Evolutionary conservation across 2,113 vertebrate genomes (phyloP).

Genomic region (Alectura lathami): DNA sequence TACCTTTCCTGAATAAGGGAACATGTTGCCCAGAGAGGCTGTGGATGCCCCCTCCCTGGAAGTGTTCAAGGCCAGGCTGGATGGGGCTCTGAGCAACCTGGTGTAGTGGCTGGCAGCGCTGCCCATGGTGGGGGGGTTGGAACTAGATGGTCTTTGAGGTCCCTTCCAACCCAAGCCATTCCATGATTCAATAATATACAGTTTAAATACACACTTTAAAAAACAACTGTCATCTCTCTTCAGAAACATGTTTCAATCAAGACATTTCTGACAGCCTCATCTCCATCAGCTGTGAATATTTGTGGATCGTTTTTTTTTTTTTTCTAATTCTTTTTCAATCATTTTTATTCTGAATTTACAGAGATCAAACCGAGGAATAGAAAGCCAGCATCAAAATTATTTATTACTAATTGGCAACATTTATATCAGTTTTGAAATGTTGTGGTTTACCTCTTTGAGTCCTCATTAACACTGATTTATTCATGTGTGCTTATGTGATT

Average conservation of each 20-base stretch:
- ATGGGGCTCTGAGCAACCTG: too few species aligned
- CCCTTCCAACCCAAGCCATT: too few species aligned
- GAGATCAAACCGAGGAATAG: neutral
- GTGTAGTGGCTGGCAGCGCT: too few species aligned
- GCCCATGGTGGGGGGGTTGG: too few species aligned
- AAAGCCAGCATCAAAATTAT: neutral
- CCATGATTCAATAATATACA: too few species aligned
- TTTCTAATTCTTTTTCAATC: neutral
- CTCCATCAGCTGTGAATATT: neutral
- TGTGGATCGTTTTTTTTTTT: neutral
- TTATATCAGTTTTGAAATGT: neutral
- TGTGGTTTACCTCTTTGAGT: neutral
- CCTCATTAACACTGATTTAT: neutral
- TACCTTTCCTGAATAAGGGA: neutral
- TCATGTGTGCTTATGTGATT: neutral
- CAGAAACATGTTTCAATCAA: neutral
- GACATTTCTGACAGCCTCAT: neutral
- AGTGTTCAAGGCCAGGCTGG: too few species aligned
- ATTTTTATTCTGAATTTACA: neutral
- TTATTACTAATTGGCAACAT: constrained; percentile 7
- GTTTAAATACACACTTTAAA: neutral
- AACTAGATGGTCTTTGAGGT: too few species aligned
- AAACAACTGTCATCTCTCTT: neutral
- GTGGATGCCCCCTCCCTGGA: too few species aligned
- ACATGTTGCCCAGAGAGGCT: too few species aligned